A percentile compares a stretch with the other conserved stretches of the same genome.
phyloP scores from a whole-genome alignment of 2,113 vertebrate species.

The Chinchilla lanigera region DNA sequence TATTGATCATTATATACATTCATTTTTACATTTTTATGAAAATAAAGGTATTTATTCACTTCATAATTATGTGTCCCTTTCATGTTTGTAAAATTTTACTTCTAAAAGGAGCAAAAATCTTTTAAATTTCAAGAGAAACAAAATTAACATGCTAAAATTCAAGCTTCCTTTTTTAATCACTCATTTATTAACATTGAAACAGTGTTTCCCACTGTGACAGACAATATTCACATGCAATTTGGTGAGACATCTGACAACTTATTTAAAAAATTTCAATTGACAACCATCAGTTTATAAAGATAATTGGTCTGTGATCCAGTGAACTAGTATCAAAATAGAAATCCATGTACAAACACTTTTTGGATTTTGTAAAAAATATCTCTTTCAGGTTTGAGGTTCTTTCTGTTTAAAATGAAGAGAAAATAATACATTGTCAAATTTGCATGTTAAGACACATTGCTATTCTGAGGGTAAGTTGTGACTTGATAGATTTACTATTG shows the following conservation, averaged over 20 bases:
- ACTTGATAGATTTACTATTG: background rate
- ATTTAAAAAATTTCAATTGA: background rate
- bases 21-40: conserved; percentile 48
- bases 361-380: conserved; percentile 21
- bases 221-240: background rate
- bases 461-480: background rate
- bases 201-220: background rate
- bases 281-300: background rate
- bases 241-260: background rate
- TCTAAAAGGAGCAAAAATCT: conserved; percentile 31
- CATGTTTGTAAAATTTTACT: conserved; percentile 23
- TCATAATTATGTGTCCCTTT: conserved; percentile 47
- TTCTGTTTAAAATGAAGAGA: conserved; percentile 9
- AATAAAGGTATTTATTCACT: conserved; percentile 32
- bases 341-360: background rate
- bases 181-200: conserved; percentile 27
- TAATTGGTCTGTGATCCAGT: background rate
- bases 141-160: conserved; percentile 20
- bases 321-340: conserved; percentile 37
- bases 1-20: conserved; percentile 1
- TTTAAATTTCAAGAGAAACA: background rate
- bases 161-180: background rate
- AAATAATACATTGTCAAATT: background rate
- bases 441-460: background rate
- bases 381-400: background rate